phyloP scores from a whole-genome alignment of 2,113 vertebrate genomes.

The Atlantisia rogersi region DNA sequence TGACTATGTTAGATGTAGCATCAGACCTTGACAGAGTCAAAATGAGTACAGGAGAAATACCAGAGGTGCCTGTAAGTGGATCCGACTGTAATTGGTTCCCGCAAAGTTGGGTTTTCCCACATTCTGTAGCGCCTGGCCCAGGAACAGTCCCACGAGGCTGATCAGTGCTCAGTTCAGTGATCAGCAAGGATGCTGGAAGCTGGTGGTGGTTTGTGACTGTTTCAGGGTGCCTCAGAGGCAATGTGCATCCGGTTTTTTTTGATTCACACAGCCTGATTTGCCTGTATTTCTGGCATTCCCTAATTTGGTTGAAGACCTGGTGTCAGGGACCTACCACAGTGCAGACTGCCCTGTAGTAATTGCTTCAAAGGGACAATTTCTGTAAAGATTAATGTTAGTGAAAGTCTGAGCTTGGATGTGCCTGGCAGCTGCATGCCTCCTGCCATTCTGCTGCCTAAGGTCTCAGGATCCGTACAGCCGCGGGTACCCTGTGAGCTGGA shows the following conservation, averaged over 20 bases:
- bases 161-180: neutral
- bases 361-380: neutral
- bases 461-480: neutral
- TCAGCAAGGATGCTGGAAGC: neutral
- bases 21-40: neutral
- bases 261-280: neutral
- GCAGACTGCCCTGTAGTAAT: neutral
- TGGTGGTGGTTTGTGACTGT: neutral
- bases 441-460: neutral
- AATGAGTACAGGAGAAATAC: neutral
- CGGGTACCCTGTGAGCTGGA: neutral
- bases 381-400: neutral
- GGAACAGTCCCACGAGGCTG: too few species aligned
- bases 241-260: accelerated
- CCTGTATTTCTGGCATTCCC: neutral
- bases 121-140: too few species aligned
- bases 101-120: neutral
- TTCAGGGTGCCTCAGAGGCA: neutral
- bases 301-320: neutral
- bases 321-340: neutral
- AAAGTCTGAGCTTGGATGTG: neutral
- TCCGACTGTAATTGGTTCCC: accelerated
- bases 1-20: neutral
- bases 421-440: neutral
- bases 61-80: neutral